Conservation (phyloP, 2,797 vertebrate genomes). For the Morus bassanus region DNA sequence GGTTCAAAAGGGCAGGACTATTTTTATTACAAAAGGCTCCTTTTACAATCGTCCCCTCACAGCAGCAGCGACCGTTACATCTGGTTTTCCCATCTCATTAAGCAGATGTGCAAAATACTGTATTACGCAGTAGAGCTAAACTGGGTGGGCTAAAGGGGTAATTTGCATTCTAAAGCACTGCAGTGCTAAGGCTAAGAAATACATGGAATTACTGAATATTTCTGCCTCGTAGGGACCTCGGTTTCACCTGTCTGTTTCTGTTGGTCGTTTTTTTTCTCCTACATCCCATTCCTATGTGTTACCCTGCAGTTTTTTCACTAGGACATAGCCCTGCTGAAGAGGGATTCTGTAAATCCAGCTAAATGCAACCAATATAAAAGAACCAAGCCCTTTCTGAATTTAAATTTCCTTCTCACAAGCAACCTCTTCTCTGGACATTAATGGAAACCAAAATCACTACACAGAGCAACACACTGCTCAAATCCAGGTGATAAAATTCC, state of each 20-base stretch:
- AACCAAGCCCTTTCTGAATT: background rate
- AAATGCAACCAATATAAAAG: background rate
- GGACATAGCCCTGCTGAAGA: background rate
- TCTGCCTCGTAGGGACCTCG: fast-evolving
- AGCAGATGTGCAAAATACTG: constrained; percentile 22
- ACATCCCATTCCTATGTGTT: background rate
- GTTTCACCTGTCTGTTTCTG: background rate
- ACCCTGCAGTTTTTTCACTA: background rate
- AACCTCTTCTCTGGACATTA: background rate
- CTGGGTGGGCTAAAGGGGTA: background rate
- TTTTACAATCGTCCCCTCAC: background rate
- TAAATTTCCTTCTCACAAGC: background rate
- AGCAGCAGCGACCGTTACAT: background rate
- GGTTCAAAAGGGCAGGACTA: constrained; percentile 18
- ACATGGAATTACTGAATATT: background rate
- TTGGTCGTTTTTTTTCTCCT: background rate
- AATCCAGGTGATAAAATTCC: background rate
- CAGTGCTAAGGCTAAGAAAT: background rate
- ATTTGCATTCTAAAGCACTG: constrained; percentile 1
- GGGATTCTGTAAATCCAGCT: background rate
- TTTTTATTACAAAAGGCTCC: background rate
- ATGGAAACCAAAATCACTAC: background rate
- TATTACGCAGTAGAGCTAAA: background rate
- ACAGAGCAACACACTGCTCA: background rate
- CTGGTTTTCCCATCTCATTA: constrained; percentile 1